Evolutionary conservation across 1,140 invertebrate genomes (phyloP), one percentile per base, ranked within the genome.

Genomic region (Ctenoplectra terminalis): DNA sequence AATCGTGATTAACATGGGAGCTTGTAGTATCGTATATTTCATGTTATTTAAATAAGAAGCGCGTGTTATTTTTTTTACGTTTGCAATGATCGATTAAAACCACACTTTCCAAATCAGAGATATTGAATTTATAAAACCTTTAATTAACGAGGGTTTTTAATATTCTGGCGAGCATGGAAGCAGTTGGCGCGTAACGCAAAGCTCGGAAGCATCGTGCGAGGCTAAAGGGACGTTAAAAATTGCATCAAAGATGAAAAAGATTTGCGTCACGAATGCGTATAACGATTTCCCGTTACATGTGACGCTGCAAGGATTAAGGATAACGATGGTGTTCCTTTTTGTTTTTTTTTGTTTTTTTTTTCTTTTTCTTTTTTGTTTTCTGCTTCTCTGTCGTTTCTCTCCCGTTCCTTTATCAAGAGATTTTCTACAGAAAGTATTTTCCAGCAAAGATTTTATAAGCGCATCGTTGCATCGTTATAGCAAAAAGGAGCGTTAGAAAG

Each of bases 221-320:
- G 8, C 13, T 54, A 37, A 40, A 56, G 9, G 50, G 15, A 71
- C 50, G 1, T 71, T 54, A 54, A 54, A 56, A 37, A 54, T 71
- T 71, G 34, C 9, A 54, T 54, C 50, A 71, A 71, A 54, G 67
- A 69, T 48, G 66, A 40, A 26, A 54, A 54, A 54, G 31, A 26
- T 8, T 71, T 37, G 4, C 67, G 46, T 31, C 23, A 15, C 17
- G 63, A 43, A 46, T 26, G 66, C 43, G 26, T 52, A 40, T 34
- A 71, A 71, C 50, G 67, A 71, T 29, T 71, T 26, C 37, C 20
- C 31, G 31, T 52, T 52, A 17, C 9, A 34, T 7, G n/a, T 26
- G 29, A 54, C 34, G 3, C 15, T 37, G 50, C 67, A 17, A 67
- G 64, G 43, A 71, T 71, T 71, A 71, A 71, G 67, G 15, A 71